Percentiles rank a stretch among this genome's conserved stretches.
Conservation (phyloP, 2,797 vertebrate genomes). For the Sebastiscus albofasciatus region DNA sequence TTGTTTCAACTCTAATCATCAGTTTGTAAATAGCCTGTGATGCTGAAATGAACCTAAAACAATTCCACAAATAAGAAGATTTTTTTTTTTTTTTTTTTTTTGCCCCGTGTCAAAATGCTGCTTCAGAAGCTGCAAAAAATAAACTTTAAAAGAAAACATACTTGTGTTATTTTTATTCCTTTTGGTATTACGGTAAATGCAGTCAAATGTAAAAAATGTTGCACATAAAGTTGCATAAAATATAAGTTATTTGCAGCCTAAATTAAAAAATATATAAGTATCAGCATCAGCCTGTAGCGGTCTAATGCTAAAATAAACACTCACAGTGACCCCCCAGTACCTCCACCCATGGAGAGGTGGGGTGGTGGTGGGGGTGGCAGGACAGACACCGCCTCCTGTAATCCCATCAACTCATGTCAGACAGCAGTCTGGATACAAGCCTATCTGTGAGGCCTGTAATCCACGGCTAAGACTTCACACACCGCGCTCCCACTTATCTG, state of each 20-base stretch:
- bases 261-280: neutral
- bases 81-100: neutral
- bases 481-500: constrained; percentile 65
- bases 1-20: neutral
- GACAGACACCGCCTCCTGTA: constrained; percentile 80
- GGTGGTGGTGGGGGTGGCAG: constrained; percentile 41
- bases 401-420: constrained; percentile 86
- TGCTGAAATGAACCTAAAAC: neutral
- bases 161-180: neutral
- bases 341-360: neutral
- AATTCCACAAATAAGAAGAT: neutral
- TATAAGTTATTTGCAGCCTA: neutral
- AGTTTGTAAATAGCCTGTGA: too few species aligned
- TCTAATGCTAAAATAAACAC: neutral
- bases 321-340: constrained; percentile 29
- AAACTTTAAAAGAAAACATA: neutral
- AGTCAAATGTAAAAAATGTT: neutral
- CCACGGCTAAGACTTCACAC: constrained; percentile 83
- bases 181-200: neutral
- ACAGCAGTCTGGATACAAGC: constrained; percentile 80
- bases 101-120: neutral
- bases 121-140: neutral
- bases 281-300: neutral
- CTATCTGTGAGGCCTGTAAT: constrained; percentile 84
- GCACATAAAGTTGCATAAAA: neutral